Base-by-base conservation (phyloP, 2,888 invertebrate species). In the Synanthedon vespiformis region DNA sequence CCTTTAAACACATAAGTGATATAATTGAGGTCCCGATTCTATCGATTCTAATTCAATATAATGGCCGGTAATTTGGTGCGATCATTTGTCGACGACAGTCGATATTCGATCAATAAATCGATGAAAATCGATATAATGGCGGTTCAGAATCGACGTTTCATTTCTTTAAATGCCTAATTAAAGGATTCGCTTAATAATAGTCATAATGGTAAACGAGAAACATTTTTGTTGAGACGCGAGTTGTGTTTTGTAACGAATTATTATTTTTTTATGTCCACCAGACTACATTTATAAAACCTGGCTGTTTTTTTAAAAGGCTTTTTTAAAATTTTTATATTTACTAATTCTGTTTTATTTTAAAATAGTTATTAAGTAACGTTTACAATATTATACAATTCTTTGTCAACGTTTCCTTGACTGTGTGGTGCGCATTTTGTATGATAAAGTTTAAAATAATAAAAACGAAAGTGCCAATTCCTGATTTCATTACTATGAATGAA, bases 1-100 rank as follows among this genome's bases (percentile, higher is more conserved):
- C 75, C 78, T 85, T 80, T 87, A 86, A 87, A 84, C 87, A 85
- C 81, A 85, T 87, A 87, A 87, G 87, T 86, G 86, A 87, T 85
- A 84, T 87, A 86, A 87, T 87, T 85, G 76, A 77, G 84, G 87
- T 83, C 71, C 73, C 72, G 79, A 77, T 80, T 86, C 82, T 85
- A 86, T 85, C 82, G 85, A 79, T 81, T 87, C 84, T 86, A 86
- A 84, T 83, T 85, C 77, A 70, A 83, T 81, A 83, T 87, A 87
- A 87, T 86, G 77, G 83, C 74, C 77, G 69, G 79, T 85, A 86
- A 87, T 87, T 87, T 87, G 72, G 70, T 77, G 68, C 77, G 79
- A 80, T 74, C 85, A 81, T 83, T 87, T 82, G 81, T 80, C 74
- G 84, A 82, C 83, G 86, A 87, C 86, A 86, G 77, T 84, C 86